These are phyloP conservation scores for Brachionus rotundiformis DNA, from an alignment of 1,140 invertebrate species.

Conservation along the genomic window DNA sequence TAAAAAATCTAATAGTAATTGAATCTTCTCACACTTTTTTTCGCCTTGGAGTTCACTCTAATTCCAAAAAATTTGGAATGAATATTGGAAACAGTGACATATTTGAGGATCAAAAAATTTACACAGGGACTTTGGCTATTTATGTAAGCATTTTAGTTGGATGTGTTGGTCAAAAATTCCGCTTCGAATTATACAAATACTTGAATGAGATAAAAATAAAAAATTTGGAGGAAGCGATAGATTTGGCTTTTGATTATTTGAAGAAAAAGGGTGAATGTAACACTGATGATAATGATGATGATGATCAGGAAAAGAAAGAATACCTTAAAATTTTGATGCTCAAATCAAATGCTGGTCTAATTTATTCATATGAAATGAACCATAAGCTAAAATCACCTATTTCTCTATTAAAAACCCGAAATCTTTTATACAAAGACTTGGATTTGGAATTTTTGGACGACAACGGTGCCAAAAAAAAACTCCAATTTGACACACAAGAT, in stretches of 20 bases:
- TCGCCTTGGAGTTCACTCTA: constrained; percentile 10
- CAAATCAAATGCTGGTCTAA: constrained; percentile 26
- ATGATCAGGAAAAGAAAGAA: not conserved
- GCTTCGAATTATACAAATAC: not conserved
- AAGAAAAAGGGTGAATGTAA: not conserved
- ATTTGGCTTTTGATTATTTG: constrained; percentile 15
- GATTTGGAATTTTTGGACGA: not conserved
- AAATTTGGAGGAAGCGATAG: constrained; percentile 26
- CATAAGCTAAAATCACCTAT: not conserved
- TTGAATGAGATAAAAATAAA: not conserved
- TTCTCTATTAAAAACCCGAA: not conserved
- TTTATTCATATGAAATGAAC: not conserved
- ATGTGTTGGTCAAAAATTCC: not conserved
- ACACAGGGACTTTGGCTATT: constrained; percentile 27
- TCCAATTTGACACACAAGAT: not conserved
- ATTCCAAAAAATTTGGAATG: constrained; percentile 20
- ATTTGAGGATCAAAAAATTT: constrained; percentile 17
- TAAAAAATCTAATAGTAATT: not conserved
- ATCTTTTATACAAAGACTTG: constrained; percentile 33
- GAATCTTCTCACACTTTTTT: constrained; percentile 49
- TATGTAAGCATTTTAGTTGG: constrained; percentile 2
- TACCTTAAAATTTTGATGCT: not conserved
- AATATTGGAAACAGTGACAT: constrained; percentile 21
- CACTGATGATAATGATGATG: not conserved
- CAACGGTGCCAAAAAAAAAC: not conserved